phyloP scores from a whole-genome alignment of 2,888 invertebrate genomes.

The Drosophila niveifrons region DNA sequence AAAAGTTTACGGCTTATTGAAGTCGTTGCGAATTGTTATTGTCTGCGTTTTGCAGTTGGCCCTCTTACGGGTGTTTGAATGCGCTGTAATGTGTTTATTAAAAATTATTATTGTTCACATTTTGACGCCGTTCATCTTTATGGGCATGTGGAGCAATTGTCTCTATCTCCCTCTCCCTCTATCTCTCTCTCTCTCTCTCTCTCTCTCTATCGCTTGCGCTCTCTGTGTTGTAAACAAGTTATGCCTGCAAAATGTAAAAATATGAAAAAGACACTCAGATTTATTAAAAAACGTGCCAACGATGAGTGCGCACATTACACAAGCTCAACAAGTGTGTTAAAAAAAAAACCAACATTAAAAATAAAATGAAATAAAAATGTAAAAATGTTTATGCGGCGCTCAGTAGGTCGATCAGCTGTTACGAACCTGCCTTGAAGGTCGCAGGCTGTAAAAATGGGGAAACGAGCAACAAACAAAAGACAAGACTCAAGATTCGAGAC shows the following conservation, averaged over 20 bases:
- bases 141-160: slow-evolving; percentile 70
- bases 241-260: slow-evolving; percentile 53
- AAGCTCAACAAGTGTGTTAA: slow-evolving; percentile 54
- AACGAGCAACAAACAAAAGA: slow-evolving; percentile 13
- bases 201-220: neutral
- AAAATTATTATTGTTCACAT: slow-evolving; percentile 69
- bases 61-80: slow-evolving; percentile 46
- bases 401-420: slow-evolving; percentile 75
- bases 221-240: slow-evolving; percentile 60
- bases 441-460: slow-evolving; percentile 49
- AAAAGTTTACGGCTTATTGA: slow-evolving; percentile 43
- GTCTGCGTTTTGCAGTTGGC: slow-evolving; percentile 46
- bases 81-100: slow-evolving; percentile 76
- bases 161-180: neutral
- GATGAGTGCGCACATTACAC: slow-evolving; percentile 77
- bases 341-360: slow-evolving; percentile 41
- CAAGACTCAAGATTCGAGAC: slow-evolving; percentile 7
- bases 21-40: slow-evolving; percentile 66
- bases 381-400: slow-evolving; percentile 53
- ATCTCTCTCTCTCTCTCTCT: neutral
- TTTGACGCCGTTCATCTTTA: slow-evolving; percentile 57
- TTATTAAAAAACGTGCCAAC: slow-evolving; percentile 66
- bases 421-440: slow-evolving; percentile 63
- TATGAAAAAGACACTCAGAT: slow-evolving; percentile 24
- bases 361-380: slow-evolving; percentile 33